phyloP scores from a whole-genome alignment of 92 coral and sea anemone genomes.

The Muricea muricata region DNA sequence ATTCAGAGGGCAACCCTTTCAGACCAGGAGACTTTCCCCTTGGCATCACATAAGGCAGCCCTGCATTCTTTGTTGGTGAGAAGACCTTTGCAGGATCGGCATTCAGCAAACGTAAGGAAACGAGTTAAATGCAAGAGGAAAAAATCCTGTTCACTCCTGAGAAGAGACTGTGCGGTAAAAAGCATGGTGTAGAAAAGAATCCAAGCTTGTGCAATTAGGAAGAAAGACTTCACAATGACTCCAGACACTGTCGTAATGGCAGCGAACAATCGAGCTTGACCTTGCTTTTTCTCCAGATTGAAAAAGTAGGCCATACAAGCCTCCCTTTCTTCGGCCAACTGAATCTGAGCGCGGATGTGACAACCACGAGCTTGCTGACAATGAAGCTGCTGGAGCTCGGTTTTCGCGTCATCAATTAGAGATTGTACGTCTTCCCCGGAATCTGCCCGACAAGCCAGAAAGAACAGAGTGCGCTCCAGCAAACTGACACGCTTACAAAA shows the following conservation, averaged over 20 bases:
- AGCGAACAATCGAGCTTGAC: not conserved
- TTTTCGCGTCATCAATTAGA: not conserved
- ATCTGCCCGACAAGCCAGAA: not conserved
- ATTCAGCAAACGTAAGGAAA: not conserved
- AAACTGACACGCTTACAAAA: not conserved
- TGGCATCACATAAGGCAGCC: slow-evolving; percentile 47
- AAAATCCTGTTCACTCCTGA: not conserved
- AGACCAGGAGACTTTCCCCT: slow-evolving; percentile 55
- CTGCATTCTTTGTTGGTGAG: slow-evolving; percentile 44
- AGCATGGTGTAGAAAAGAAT: not conserved
- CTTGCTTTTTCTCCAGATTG: not conserved
- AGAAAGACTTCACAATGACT: not conserved
- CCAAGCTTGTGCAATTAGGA: not conserved
- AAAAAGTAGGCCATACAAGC: slow-evolving; percentile 8
- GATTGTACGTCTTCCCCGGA: not conserved
- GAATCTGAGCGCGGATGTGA: slow-evolving; percentile 20
- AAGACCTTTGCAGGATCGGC: not conserved
- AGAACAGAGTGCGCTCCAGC: not conserved
- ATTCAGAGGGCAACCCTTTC: slow-evolving; percentile 71
- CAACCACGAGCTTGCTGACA: slow-evolving; percentile 1
- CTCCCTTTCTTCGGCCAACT: slow-evolving; percentile 45
- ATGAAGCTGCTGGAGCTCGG: not conserved
- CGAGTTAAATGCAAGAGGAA: not conserved
- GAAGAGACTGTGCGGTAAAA: not conserved
- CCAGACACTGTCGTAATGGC: too few relatives aligned